A percentile compares a stretch with the other conserved stretches of the same genome.
phyloP scores from a whole-genome alignment of 2,888 invertebrate species.

The Drosophila kuntzei region DNA sequence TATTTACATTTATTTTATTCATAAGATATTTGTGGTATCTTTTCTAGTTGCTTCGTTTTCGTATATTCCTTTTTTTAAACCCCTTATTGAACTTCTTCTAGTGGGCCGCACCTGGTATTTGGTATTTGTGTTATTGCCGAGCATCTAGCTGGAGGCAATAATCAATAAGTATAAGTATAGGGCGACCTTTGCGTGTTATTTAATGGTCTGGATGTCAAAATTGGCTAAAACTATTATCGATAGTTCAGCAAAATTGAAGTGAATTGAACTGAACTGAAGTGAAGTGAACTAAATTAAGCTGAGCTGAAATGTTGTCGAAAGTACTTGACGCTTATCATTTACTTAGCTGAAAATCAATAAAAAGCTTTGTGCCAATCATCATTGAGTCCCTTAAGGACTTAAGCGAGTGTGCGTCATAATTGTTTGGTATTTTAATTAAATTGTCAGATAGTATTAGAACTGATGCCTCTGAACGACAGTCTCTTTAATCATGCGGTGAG shows the following conservation, averaged over 20 bases:
- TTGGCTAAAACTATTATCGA: constrained; percentile 38
- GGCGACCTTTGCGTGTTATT: constrained; percentile 71
- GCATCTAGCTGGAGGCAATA: constrained; percentile 66
- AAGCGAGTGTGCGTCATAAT: constrained; percentile 48
- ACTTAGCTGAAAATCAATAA: constrained; percentile 65
- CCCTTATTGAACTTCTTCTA: constrained; percentile 1
- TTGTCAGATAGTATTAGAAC: constrained; percentile 33
- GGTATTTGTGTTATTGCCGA: constrained; percentile 39
- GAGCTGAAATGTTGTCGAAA: constrained; percentile 35
- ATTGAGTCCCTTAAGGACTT: constrained; percentile 15
- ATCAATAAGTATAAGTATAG: constrained; percentile 65
- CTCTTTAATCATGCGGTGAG: constrained; percentile 56
- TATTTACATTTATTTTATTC: constrained; percentile 32
- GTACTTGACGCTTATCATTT: constrained; percentile 41
- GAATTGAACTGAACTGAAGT: constrained; percentile 25
- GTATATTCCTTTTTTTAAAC: constrained; percentile 4
- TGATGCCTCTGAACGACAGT: constrained; percentile 22
- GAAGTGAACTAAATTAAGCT: constrained; percentile 15
- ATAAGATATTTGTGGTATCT: constrained; percentile 22
- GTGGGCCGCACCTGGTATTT: constrained; percentile 11
- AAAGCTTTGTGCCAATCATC: constrained; percentile 53
- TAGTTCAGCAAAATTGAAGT: constrained; percentile 24
- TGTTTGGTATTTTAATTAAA: constrained; percentile 49
- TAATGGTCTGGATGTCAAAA: constrained; percentile 56
- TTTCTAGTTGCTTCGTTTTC: not conserved